Evolutionary conservation across 2,888 invertebrate genomes (phyloP), one percentile per base, ranked within the genome.

Genomic region (Drosophila crucigera): DNA sequence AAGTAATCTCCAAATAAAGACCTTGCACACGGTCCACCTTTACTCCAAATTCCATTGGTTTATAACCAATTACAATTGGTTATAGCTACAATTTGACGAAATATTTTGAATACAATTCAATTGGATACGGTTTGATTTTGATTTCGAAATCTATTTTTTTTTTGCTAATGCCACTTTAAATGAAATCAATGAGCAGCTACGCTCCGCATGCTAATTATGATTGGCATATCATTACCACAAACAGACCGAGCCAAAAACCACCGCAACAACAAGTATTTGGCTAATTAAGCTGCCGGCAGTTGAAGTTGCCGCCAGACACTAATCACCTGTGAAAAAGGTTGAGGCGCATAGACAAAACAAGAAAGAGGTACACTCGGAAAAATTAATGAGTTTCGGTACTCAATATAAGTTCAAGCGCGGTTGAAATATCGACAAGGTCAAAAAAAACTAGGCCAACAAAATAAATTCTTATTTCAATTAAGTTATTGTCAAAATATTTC

Each of bases 201-300:
- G 61, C 68, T 69, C 68, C 73, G 73, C 84, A 82, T 76, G 83
- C 82, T 85, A 79, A 88, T 79, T 85, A 80, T 81, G 89, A 90
- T 82, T 90, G 89, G 83, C 87, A 85, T 90, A 90, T 85, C 86
- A 90, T 88, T 90, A 86, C 73, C 78, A 69, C 78, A 68, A 71
- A 73, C 39, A 76, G 68, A 64, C 72, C 67, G 62, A 52, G 71
- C 61, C 73, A 25, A 31, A 62, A 25, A 37, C 47, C 31, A 28
- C 66, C 25, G 22, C 64, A 52, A 14, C 67, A 52, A 14, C 65
- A 55, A 63, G 66, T 49, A 69, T 43, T 53, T 63, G 68, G 76
- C 79, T 72, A 78, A 78, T 78, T 78, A 84, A 76, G 67, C 73
- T 59, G 56, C 55, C 61, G 66, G 22, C 62, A 67, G 49, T 50